phyloP scores from a whole-genome alignment of 2,888 invertebrate species.

The Ischnus inquisitorius region DNA sequence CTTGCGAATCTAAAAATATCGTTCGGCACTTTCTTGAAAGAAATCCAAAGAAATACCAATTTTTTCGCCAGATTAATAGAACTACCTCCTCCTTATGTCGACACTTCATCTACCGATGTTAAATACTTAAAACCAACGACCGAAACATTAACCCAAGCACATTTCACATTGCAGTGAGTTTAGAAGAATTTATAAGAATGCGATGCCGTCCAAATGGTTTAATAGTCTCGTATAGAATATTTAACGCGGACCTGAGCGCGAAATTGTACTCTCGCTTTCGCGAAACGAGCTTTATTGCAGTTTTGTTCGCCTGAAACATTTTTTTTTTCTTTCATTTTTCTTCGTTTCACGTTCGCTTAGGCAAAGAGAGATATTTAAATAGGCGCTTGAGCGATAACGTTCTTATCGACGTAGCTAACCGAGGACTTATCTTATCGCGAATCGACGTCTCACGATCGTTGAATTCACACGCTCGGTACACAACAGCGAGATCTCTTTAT shows the following conservation, averaged over 20 bases:
- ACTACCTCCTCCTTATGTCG: no score
- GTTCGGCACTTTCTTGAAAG: no score
- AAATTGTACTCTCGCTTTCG: neutral
- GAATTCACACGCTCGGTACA: conserved; percentile 43
- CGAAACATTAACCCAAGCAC: no score
- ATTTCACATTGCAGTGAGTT: no score
- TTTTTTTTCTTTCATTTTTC: conserved; percentile 26
- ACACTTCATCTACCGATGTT: no score
- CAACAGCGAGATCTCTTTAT: conserved; percentile 1
- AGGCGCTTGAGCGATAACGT: conserved; percentile 23
- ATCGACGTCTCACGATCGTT: conserved; percentile 50
- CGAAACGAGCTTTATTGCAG: neutral
- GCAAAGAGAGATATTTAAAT: conserved; percentile 55
- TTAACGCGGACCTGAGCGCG: neutral
- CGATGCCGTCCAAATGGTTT: no score
- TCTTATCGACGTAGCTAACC: conserved; percentile 53
- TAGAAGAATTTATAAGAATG: no score
- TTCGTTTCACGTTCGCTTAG: conserved; percentile 12
- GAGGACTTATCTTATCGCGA: conserved; percentile 59
- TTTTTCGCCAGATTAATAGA: no score
- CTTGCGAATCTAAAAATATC: no score
- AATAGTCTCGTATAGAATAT: no score
- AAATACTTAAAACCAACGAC: no score
- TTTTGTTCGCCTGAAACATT: neutral
- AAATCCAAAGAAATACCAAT: no score